Evolutionary conservation across 2,113 vertebrate species (phyloP), one percentile per base, ranked within the genome.

Genomic region (Nematolebias whitei): DNA sequence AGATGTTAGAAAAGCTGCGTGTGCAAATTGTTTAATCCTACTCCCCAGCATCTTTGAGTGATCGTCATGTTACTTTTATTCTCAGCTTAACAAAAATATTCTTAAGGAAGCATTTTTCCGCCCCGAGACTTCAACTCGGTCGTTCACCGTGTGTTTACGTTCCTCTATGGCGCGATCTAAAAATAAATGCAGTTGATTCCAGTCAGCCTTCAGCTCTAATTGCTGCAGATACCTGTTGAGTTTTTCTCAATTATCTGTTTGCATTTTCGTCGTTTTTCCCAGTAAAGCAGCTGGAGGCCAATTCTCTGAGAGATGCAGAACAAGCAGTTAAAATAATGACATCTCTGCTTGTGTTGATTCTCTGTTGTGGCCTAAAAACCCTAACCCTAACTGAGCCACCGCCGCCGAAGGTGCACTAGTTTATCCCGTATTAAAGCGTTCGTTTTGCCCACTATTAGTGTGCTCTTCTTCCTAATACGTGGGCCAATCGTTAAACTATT

Each of bases 401-500:
- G n/a, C 26, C 43, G 6, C 29, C 3, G 32, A 74, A 39, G 56
- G 32, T 47, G 22, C 58, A 58, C 38, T 55, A 56, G 38, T 51
- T 71, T 22, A 29, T 35, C 45, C 56, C 48, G 6, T 41, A 35
- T 59, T 56, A 77, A 65, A 32, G 4, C n/a, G 47, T 73, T 63
- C 7, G 50, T 79, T 56, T 76, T 40, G 14, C 38, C 5, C 32
- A 68, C 24, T 72, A 29, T 53, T 49, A 22, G 54, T 51, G 0
- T 39, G 52, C 55, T 20, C 3, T 20, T 62, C 64, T 49, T 51
- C 52, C 55, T 75, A 60, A 71, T 57, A 24, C 10, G 68, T 79
- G 59, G 70, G 76, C 71, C 73, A 73, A 67, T 66, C 54, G 24
- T 79, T 18, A 74, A 68, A 71, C 74, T 65, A 79, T 80, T 70